Evolutionary conservation across 2,888 invertebrate genomes (phyloP), one percentile per base, ranked within the genome.

Genomic region (Coecobrya sp.): DNA sequence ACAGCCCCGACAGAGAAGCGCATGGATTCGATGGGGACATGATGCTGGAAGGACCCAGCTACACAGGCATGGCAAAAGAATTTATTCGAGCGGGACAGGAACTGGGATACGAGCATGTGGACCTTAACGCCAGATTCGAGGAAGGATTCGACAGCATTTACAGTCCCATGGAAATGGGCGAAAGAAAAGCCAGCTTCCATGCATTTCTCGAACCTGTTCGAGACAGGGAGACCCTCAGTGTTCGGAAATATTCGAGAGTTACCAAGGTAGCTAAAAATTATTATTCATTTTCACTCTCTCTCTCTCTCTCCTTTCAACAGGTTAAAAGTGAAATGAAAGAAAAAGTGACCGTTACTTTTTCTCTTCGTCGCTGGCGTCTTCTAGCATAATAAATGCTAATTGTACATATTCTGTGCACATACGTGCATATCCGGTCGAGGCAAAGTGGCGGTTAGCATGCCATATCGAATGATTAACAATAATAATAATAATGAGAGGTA

Each of bases 81-180:
- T 93, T 93, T 55, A 93, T 94, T 49, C 49, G 93, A 8, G 94
- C 94, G 2, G 94, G 93, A 8, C 93, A 93, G 76, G 94, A 94
- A 81, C 81, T 93, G 25, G 94, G 94, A 0, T 94, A 94, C 85
- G 93, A 94, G 81, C 93, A 94, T 45, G 94, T 93, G 13, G 93
- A 93, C 49, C 70, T 93, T 4, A 93, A 93, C 62, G 93, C 93
- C 49, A 62, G 93, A n/a, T 93, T 92, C 62, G 93, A 93, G 55
- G 93, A 93, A 86, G 93, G 94, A 68, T 94, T 94, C 76, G 94
- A 94, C 59, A 91, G 89, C 19, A 91, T 93, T 45, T 93, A 89
- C 93, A 91, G 84, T 68, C 92, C 94, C 42, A 86, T 93, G 76
- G 93, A 93, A 86, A 85, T 91, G 59, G 94, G 94, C 11, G 92